Evolutionary conservation across 2,888 invertebrate genomes (phyloP), one percentile per base, ranked within the genome.

Genomic region (Pelosia muscerda): DNA sequence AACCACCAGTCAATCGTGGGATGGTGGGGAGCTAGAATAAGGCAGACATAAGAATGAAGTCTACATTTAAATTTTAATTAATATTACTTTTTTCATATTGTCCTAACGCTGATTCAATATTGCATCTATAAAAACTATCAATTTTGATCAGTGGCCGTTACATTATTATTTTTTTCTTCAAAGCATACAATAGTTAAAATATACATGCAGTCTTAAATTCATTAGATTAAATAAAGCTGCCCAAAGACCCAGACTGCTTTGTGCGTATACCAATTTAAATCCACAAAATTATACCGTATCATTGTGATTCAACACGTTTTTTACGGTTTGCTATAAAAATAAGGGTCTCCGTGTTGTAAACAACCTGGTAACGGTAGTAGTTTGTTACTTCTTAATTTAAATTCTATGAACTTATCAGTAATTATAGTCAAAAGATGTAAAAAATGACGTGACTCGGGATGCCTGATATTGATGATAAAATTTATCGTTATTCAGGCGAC

Each of bases 241-340:
- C n/a, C n/a, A 49, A n/a, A 49, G n/a, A 49, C 49, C 38, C 38
- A 13, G 34, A 13, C 8, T 3, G 15, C 15, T 38, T 38, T 13
- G 49, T 9, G n/a, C 49, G n/a, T 49, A 38, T 4, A 19, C 19
- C 8, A 49, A 9, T n/a, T 49, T 49, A 5, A 49, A 49, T n/a
- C 25, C 25, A 38, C 38, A 38, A 38, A 25, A 19, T 19, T 59
- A 59, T 34, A 15, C 23, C 23, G 34, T 59, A 58, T 9, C 15
- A 23, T 59, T 59, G 38, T 38, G 22, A 59, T 59, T 4, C 15
- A 34, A 59, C 38, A 59, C 23, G 38, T 59, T 59, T 59, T 59
- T 34, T 38, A 25, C 19, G 19, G 23, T 59, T 25, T 38, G 59
- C 25, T 38, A 59, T 59, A 25, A 59, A 59, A 59, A 23, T 59